Evolutionary conservation across 1,140 invertebrate genomes (phyloP).

Genomic region (Radopholus similis): DNA sequence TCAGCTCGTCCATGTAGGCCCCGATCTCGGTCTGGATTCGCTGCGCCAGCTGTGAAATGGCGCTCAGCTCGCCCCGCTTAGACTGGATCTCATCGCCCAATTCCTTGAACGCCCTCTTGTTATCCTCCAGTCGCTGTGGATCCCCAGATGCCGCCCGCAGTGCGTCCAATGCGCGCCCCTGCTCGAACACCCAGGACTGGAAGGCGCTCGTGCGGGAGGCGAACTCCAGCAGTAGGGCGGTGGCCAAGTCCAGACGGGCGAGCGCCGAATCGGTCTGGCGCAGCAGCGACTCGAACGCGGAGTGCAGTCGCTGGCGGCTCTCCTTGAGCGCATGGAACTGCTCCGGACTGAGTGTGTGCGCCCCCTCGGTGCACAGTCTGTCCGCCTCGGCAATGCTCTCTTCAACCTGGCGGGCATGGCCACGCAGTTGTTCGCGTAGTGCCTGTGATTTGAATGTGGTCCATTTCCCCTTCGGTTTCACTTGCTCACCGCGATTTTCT

Average conservation of each 20-base stretch:
- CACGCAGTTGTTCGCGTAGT: constrained; percentile 25
- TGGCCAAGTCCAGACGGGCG: constrained; percentile 23
- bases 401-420: constrained; percentile 22
- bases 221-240: constrained; percentile 32
- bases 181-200: constrained; percentile 36
- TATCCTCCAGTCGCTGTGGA: neutral
- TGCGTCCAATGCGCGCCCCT: constrained; percentile 9
- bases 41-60: constrained; percentile 23
- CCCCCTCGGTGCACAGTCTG: constrained; percentile 29
- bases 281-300: constrained; percentile 23
- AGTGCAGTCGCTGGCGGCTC: constrained; percentile 25
- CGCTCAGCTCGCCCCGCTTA: constrained; percentile 17
- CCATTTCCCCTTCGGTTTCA: neutral
- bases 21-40: constrained; percentile 26
- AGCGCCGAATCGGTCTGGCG: constrained; percentile 29
- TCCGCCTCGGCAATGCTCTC: constrained; percentile 28
- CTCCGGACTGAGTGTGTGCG: constrained; percentile 32
- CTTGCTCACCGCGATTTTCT: neutral
- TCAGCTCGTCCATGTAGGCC: constrained; percentile 27
- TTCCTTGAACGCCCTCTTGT: neutral
- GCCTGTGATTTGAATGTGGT: constrained; percentile 1
- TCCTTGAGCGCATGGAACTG: constrained; percentile 34
- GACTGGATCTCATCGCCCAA: constrained; percentile 23
- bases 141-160: constrained; percentile 7
- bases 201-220: constrained; percentile 25